Percentiles rank a stretch among this genome's conserved stretches.
These are phyloP conservation scores for Phyllotreta striolata DNA, from an alignment of 2,888 invertebrate genomes.

Conservation along the genomic window DNA sequence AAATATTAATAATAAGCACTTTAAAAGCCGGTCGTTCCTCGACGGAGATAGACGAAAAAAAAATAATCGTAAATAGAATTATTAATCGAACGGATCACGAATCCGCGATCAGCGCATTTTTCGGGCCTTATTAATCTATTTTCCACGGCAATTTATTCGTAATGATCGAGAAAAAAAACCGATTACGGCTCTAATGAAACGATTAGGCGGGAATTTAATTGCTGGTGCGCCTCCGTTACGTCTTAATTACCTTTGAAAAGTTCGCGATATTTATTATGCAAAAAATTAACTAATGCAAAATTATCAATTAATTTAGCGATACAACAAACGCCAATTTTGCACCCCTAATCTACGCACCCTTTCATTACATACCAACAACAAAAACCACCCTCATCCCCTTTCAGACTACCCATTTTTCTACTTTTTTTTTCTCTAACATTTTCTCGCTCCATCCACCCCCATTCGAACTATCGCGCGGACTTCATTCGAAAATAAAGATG, in stretches of 20 bases:
- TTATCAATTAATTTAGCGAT: constrained; percentile 1
- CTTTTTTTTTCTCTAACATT: constrained; percentile 23
- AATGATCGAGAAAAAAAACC: background rate
- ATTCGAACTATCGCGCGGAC: background rate
- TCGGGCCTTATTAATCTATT: background rate
- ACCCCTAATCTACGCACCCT: background rate
- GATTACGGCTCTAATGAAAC: too few species aligned
- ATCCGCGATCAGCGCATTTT: background rate
- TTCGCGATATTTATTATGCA: too few species aligned
- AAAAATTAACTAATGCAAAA: too few species aligned
- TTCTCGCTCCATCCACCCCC: background rate
- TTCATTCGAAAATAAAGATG: constrained; percentile 9
- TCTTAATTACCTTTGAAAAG: background rate
- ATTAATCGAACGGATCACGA: background rate
- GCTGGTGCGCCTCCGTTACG: background rate
- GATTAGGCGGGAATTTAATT: background rate
- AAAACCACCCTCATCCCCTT: constrained; percentile 7
- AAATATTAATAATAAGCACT: constrained; percentile 37
- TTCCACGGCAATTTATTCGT: background rate
- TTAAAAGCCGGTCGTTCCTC: constrained; percentile 16
- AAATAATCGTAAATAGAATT: constrained; percentile 2
- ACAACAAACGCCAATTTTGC: background rate
- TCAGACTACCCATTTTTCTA: constrained; percentile 34
- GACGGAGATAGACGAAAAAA: background rate
- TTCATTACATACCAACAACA: background rate